Base-by-base conservation (phyloP, 2,113 vertebrate genomes). In the Pimephales promelas region DNA sequence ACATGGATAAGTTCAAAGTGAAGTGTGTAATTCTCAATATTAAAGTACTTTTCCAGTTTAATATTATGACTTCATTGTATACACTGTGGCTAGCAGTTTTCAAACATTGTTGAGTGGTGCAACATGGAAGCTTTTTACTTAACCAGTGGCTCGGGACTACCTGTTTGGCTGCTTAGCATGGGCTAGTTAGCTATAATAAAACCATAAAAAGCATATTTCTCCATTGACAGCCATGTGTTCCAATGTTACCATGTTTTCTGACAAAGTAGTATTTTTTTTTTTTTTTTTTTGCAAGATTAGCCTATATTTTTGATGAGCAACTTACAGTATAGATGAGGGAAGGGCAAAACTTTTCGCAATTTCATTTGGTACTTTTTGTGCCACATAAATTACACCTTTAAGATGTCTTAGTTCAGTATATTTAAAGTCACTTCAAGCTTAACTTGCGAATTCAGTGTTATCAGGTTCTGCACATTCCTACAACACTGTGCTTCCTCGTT, bases 351-450 rank as follows among this genome's bases (percentile, higher is more conserved):
- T 75, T 54, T 75, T 54, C 34, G 20, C 52, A 40, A n/a, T 76
- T 57, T 76, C 1, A 31, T 34, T 28, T 76, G 5, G 26, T 22
- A 20, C 45, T n/a, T 57, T 20, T 56, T 75, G 49, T 56, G 9
- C 18, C 26, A 20, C 49, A 75, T 20, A 56, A 56, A 56, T 56
- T n/a, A 43, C 68, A 43, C 10, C 36, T 76, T 57, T 66, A 54
- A 77, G 36, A 49, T 73, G 43, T 71, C 40, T 40, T 31, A 24
- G 11, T 77, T 59, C 31, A 77, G 22, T 57, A 13, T 57, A 77
- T 59, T 77, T 59, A 59, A 77, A 59, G 54, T 59, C n/a, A n/a
- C n/a, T n/a, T 45, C 40, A 71, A 45, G 68, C 54, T 34, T 40
- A 40, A 59, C 75, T 59, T 77, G 18, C 10, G 45, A 71, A 40